Evolutionary conservation across 2,797 vertebrate species (phyloP), one percentile per base, ranked within the genome.

Genomic region (Danionella dracula): DNA sequence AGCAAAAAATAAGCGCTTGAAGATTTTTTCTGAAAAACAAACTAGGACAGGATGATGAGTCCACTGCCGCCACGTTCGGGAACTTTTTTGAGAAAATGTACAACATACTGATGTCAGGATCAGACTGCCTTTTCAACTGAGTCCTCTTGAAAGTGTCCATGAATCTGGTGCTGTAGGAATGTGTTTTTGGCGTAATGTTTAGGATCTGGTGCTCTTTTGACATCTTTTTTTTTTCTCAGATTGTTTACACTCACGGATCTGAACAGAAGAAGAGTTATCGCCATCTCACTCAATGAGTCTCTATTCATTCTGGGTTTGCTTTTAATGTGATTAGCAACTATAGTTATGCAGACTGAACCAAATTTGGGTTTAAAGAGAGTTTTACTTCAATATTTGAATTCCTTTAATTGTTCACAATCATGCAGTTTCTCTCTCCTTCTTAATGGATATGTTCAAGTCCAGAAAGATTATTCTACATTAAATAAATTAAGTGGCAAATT

Each of bases 191-290:
- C 23, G n/a, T n/a, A 72, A 76, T 35, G 6, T 9, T 88, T 81
- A 83, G 80, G 87, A 86, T 90, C 82, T 87, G 86, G 88, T 90
- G 89, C 88, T 88, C 80, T 88, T 76, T 70, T 42, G n/a, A n/a
- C n/a, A n/a, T 48, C 70, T 66, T 78, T 59, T 12, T 50, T 56
- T 68, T 68, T 81, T 82, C 72, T 69, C 40, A 78, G 23, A 81
- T 81, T 87, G 88, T 91, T 91, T 90, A 90, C 88, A 90, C 86
- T 84, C 58, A 63, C 55, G 71, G 51, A 67, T 81, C 74, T 79
- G 57, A 54, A 81, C 66, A 73, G 75, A 61, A 81, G 75, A 27
- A 3, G 23, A 27, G 23, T 3, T 27, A 27, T 6, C 6, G 23
- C 23, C 50, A 49, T 57, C 42, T 34, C 57, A 27, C 4, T 16